Conservation (phyloP, 2,888 invertebrate species). For the Mythimna albipuncta region DNA sequence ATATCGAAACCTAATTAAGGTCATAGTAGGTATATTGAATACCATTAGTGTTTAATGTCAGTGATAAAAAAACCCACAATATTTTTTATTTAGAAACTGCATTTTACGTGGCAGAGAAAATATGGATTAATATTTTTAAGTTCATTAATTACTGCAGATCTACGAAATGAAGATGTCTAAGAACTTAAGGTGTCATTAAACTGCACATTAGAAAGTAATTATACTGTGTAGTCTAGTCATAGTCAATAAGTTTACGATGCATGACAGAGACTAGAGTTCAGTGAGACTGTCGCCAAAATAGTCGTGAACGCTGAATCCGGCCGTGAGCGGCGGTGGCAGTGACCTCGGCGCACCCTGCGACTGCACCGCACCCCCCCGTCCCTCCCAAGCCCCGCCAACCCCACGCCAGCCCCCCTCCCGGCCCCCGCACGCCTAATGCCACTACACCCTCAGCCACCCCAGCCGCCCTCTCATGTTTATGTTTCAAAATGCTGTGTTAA, state of each 20-base stretch:
- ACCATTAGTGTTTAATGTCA: constrained; percentile 21
- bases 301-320: constrained; percentile 77
- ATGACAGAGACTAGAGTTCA: constrained; percentile 65
- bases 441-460: constrained; percentile 59
- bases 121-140: neutral
- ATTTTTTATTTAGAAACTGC: constrained; percentile 3
- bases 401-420: constrained; percentile 60
- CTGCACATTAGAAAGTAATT: constrained; percentile 37
- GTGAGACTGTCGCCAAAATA: constrained; percentile 85
- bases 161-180: neutral
- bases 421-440: constrained; percentile 69
- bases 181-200: constrained; percentile 9
- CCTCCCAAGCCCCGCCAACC: constrained; percentile 66
- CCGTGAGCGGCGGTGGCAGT: constrained; percentile 91
- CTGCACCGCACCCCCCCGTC: constrained; percentile 83
- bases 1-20: constrained; percentile 31
- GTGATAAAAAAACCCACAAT: constrained; percentile 3
- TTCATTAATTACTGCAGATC: neutral
- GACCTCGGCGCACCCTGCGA: constrained; percentile 91
- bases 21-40: constrained; percentile 28
- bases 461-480: constrained; percentile 57
- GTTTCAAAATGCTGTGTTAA: constrained; percentile 58
- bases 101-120: neutral
- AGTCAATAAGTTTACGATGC: constrained; percentile 43
- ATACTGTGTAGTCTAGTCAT: constrained; percentile 27